phyloP scores from a whole-genome alignment of 2,113 vertebrate species.

The Chloebia gouldiae region DNA sequence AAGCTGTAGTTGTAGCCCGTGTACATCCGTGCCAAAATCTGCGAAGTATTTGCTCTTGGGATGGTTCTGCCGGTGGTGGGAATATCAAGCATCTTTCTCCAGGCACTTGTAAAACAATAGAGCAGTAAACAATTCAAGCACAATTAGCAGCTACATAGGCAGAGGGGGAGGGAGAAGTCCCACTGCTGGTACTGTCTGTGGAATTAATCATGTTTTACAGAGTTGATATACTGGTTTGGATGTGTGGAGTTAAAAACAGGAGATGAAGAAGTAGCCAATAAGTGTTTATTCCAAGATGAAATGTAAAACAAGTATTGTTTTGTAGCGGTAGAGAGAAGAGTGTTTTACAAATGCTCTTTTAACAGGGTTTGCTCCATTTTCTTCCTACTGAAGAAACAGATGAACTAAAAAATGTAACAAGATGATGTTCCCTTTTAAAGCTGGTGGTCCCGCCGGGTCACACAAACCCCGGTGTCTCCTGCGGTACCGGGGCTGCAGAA shows the following conservation, averaged over 20 bases:
- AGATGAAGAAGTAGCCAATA: slow-evolving; percentile 19
- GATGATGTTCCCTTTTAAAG: neutral
- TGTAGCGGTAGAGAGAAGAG: no score
- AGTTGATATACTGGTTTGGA: slow-evolving; percentile 54
- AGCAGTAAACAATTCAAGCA: slow-evolving; percentile 74
- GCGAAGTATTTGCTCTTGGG: slow-evolving; percentile 65
- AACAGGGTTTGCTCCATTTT: neutral
- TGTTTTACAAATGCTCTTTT: neutral
- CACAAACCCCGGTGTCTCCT: neutral
- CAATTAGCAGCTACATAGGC: slow-evolving; percentile 72
- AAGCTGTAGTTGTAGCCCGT: slow-evolving; percentile 58
- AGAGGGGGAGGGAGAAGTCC: slow-evolving; percentile 64
- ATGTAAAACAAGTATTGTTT: neutral
- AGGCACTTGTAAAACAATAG: slow-evolving; percentile 70
- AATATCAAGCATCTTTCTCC: slow-evolving; percentile 65
- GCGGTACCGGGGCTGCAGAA: neutral
- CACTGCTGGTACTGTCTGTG: slow-evolving; percentile 66
- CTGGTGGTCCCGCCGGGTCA: neutral
- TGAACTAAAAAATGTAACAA: neutral
- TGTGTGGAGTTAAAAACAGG: slow-evolving; percentile 52
- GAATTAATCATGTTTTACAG: slow-evolving; percentile 73
- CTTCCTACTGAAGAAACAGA: neutral
- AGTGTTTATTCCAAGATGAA: neutral
- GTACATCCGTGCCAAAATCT: slow-evolving; percentile 65
- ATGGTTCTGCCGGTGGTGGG: slow-evolving; percentile 50